Evolutionary conservation across 30 jellyfish, hydroid and myxozoan species (phyloP).

Genomic region (Aurelia sp.): DNA sequence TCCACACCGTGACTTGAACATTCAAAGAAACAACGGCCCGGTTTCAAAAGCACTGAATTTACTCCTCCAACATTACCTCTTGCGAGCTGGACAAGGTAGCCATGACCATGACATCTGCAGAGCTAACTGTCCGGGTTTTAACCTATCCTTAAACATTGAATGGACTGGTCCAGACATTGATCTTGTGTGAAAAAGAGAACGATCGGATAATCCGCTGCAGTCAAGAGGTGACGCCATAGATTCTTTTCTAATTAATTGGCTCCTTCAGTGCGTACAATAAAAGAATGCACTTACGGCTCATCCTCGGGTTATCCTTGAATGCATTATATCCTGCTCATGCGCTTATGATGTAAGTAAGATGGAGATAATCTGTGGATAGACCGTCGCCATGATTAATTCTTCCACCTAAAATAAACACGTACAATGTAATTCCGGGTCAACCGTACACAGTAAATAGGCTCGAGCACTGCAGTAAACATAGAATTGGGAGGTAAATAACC

Average conservation of each 20-base stretch:
- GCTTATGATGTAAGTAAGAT: conserved; percentile 24
- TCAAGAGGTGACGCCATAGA: conserved; percentile 41
- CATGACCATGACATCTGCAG: too few species aligned
- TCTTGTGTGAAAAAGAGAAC: conserved; percentile 62
- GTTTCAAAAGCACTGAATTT: too few species aligned
- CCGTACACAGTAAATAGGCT: too few species aligned
- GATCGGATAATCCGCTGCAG: conserved; percentile 56
- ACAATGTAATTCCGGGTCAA: conserved; percentile 20
- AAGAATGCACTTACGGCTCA: neutral
- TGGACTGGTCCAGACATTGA: conserved; percentile 53
- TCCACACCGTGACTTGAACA: too few species aligned
- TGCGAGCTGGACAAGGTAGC: too few species aligned
- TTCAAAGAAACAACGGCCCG: too few species aligned
- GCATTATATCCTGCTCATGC: conserved; percentile 9
- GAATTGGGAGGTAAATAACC: too few species aligned
- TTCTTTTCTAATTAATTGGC: conserved; percentile 29
- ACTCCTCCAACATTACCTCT: too few species aligned
- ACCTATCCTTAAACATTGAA: neutral
- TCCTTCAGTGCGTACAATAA: conserved; percentile 41
- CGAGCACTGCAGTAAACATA: too few species aligned
- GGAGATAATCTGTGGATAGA: conserved; percentile 38
- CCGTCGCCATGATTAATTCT: conserved; percentile 63
- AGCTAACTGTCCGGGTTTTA: too few species aligned
- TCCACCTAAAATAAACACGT: conserved; percentile 28
- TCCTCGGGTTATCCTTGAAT: conserved; percentile 13